Percentiles rank a stretch among this genome's conserved stretches.
These are phyloP conservation scores for Spermophilus dauricus DNA, from an alignment of 2,113 vertebrate species.

Conservation along the genomic window DNA sequence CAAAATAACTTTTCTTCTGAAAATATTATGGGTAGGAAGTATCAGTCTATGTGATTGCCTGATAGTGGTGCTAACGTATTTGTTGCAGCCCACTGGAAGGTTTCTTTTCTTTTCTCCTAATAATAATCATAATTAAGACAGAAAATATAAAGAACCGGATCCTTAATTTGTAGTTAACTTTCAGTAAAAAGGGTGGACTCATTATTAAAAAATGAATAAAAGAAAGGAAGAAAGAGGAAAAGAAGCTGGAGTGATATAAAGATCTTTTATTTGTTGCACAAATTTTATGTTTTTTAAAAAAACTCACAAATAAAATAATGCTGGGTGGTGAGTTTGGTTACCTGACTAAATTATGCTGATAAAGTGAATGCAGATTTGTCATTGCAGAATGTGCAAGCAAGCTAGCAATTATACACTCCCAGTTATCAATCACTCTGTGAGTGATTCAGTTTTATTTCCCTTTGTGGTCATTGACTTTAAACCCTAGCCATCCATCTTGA, in stretches of 20 bases:
- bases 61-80: background rate
- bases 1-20: slow-evolving; percentile 79
- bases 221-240: background rate
- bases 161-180: background rate
- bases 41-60: background rate
- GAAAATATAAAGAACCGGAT: background rate
- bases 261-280: background rate
- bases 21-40: slow-evolving; percentile 65
- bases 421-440: background rate
- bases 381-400: background rate
- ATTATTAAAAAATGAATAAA: slow-evolving; percentile 6
- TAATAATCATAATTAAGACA: slow-evolving; percentile 30
- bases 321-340: background rate
- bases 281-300: background rate
- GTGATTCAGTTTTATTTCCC: slow-evolving; percentile 36
- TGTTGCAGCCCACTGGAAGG: background rate
- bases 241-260: background rate
- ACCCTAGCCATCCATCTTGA: background rate
- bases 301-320: background rate
- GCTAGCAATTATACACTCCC: background rate
- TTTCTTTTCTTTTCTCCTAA: background rate
- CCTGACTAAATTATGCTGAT: background rate
- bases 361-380: background rate
- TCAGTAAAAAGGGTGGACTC: background rate
- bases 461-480: slow-evolving; percentile 3